phyloP scores from a whole-genome alignment of 2,113 vertebrate species.

The Rhinoptilus africanus region DNA sequence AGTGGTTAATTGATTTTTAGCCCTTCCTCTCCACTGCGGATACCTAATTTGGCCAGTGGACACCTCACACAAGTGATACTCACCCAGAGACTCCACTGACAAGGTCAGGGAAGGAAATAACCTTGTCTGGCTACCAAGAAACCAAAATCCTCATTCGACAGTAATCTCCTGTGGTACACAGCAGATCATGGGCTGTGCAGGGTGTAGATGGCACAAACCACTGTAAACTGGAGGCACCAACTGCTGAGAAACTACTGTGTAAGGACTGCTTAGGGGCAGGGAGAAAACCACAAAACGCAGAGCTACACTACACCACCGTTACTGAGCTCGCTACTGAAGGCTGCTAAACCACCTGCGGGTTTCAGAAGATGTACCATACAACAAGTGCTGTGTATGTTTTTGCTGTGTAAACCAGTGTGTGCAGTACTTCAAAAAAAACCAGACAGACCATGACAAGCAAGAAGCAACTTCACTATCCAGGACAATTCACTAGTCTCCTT shows the following conservation, averaged over 20 bases:
- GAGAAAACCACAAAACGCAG: not conserved
- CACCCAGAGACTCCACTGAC: not conserved
- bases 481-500: not conserved
- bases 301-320: not conserved
- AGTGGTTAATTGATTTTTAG: not conserved
- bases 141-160: not conserved
- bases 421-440: not conserved
- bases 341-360: not conserved
- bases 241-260: not conserved
- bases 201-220: not conserved
- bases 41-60: not conserved
- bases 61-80: not conserved
- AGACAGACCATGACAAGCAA: not conserved
- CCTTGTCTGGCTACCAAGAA: not conserved
- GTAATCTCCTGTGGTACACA: fast-evolving
- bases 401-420: not conserved
- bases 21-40: not conserved
- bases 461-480: not conserved
- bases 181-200: not conserved
- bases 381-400: not conserved
- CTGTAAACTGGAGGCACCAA: not conserved
- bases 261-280: not conserved
- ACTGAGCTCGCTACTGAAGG: not conserved
- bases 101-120: not conserved
- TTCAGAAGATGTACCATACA: not conserved